A percentile compares a stretch with the other conserved stretches of the same genome.
phyloP scores from a whole-genome alignment of 2,797 vertebrate genomes.

The Paguma larvata region DNA sequence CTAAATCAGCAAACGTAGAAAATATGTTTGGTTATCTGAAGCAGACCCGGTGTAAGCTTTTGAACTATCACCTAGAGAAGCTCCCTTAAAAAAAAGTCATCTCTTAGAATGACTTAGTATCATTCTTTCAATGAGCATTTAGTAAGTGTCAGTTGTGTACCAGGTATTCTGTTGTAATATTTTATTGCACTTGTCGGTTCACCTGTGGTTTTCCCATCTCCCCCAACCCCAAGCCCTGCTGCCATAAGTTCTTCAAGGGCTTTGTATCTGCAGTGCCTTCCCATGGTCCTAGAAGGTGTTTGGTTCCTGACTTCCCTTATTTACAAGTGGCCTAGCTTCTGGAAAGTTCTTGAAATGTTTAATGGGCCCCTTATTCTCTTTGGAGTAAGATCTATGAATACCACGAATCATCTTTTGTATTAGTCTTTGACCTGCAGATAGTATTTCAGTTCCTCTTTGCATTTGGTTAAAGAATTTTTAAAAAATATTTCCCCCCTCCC shows the following conservation, averaged over 20 bases:
- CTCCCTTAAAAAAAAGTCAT: not conserved
- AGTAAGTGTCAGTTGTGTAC: not conserved
- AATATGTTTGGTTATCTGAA: not conserved
- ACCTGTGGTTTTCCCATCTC: not conserved
- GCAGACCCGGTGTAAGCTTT: not conserved
- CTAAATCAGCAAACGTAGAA: not conserved
- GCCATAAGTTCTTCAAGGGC: not conserved
- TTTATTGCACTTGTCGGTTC: not conserved
- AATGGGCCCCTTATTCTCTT: not conserved
- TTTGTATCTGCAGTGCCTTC: not conserved
- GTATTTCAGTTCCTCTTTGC: slow-evolving; percentile 14
- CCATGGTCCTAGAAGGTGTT: not conserved
- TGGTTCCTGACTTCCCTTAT: not conserved
- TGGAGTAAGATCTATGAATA: not conserved
- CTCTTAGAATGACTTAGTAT: not conserved
- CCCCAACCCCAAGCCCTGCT: not conserved
- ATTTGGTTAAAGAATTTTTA: not conserved
- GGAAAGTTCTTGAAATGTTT: slow-evolving; percentile 38
- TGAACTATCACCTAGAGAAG: not conserved
- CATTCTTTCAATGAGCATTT: not conserved
- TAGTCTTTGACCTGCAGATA: not conserved
- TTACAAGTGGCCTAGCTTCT: slow-evolving; percentile 1
- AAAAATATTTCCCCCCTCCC: too few relatives aligned
- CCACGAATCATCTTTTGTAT: not conserved
- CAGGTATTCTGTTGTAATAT: not conserved